Evolutionary conservation across 1,140 invertebrate genomes (phyloP).

Genomic region (Drosophila sucinea): DNA sequence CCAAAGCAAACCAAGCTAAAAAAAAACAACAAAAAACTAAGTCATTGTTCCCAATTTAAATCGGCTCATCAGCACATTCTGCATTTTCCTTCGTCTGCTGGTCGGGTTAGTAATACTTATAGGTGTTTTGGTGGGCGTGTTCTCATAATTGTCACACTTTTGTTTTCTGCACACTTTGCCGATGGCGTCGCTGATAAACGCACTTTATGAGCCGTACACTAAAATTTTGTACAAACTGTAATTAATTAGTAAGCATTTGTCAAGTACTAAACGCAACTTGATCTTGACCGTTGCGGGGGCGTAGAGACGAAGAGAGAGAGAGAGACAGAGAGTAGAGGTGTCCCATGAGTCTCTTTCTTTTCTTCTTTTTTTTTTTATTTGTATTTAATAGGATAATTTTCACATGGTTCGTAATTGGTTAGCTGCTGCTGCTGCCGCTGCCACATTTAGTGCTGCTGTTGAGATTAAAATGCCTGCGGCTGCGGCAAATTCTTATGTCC

Average conservation of each 20-base stretch:
- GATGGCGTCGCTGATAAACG: slow-evolving; percentile 58
- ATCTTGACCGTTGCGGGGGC: slow-evolving; percentile 2
- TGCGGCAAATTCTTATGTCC: slow-evolving; percentile 75
- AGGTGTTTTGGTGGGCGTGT: slow-evolving; percentile 26
- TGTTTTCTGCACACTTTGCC: slow-evolving; percentile 71
- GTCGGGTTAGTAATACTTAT: neutral
- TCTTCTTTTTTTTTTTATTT: slow-evolving; percentile 52
- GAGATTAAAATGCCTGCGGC: slow-evolving; percentile 58
- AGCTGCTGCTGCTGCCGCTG: slow-evolving; percentile 28
- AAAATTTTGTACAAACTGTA: slow-evolving; percentile 83
- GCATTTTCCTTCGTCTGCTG: neutral
- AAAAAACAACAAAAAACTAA: slow-evolving; percentile 2
- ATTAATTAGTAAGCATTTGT: slow-evolving; percentile 83
- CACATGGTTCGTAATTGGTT: slow-evolving; percentile 79
- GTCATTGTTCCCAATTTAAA: neutral
- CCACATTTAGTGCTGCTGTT: slow-evolving; percentile 33
- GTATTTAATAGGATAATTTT: slow-evolving; percentile 83
- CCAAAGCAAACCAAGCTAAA: neutral
- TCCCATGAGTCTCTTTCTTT: slow-evolving; percentile 1
- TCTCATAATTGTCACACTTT: slow-evolving; percentile 62
- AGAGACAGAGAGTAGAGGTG: neutral
- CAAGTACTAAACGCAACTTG: slow-evolving; percentile 75
- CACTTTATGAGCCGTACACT: slow-evolving; percentile 80
- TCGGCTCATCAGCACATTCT: neutral
- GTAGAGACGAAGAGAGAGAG: neutral